Conservation (phyloP, 2,797 vertebrate species). For the Arctocebus calabarensis region DNA sequence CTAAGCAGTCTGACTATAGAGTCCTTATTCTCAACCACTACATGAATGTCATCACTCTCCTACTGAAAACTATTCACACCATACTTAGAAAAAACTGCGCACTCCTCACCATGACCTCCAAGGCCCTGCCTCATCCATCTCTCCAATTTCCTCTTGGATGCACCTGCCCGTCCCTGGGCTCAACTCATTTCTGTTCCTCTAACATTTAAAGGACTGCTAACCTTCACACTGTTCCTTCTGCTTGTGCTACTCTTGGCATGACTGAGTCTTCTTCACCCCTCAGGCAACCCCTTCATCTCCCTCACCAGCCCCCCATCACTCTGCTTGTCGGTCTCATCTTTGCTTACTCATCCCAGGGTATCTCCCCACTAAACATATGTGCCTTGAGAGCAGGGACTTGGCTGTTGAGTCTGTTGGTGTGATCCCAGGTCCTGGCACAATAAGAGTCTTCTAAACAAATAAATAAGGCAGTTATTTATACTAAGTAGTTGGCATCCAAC, state of each 20-base stretch:
- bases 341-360: not conserved
- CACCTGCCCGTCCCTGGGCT: not conserved
- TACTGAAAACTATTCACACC: not conserved
- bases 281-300: fast-evolving
- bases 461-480: not conserved
- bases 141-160: not conserved
- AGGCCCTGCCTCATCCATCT: not conserved
- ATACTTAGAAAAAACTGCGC: not conserved
- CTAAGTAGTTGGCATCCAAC: not conserved
- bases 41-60: fast-evolving
- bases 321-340: not conserved
- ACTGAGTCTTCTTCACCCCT: not conserved
- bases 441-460: not conserved
- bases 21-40: too few species aligned
- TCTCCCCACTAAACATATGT: not conserved
- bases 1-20: not conserved
- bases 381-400: not conserved
- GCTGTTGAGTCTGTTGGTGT: not conserved
- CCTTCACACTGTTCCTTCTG: not conserved
- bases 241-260: not conserved
- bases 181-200: not conserved
- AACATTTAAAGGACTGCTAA: not conserved
- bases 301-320: not conserved
- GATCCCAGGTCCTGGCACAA: not conserved
- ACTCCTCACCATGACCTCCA: not conserved